Conservation (phyloP, 1,140 invertebrate genomes). For the Caenorhabditis latens region DNA sequence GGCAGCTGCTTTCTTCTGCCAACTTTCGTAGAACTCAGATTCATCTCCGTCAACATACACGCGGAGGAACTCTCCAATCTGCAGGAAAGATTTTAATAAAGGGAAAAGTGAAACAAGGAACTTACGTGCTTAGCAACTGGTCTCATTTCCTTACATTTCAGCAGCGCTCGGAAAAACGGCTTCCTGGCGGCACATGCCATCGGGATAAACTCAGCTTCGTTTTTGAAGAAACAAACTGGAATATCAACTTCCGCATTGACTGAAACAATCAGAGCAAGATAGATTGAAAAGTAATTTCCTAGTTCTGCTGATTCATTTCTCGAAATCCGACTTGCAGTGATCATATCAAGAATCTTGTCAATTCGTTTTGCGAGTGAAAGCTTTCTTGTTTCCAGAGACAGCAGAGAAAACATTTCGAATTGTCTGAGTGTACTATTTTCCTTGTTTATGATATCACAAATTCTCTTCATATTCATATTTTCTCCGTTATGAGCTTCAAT, state of each 20-base stretch:
- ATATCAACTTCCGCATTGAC: not conserved
- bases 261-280: not conserved
- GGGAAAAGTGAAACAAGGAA: not conserved
- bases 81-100: not conserved
- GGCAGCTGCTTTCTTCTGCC: not conserved
- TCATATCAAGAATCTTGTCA: conserved; percentile 20
- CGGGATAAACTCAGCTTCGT: not conserved
- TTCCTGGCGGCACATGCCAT: not conserved
- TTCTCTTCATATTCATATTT: conserved; percentile 39
- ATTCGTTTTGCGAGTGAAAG: not conserved
- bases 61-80: not conserved
- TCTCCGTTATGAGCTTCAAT: not conserved
- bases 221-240: not conserved
- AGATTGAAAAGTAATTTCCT: not conserved
- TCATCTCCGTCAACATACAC: not conserved
- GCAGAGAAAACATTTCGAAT: not conserved
- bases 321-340: not conserved
- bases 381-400: not conserved
- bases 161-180: not conserved
- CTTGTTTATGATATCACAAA: not conserved
- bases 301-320: not conserved
- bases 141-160: not conserved
- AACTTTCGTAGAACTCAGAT: not conserved
- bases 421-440: not conserved
- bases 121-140: not conserved